Evolutionary conservation across 2,888 invertebrate genomes (phyloP), one percentile per base, ranked within the genome.

Genomic region (Dynastes grantii): DNA sequence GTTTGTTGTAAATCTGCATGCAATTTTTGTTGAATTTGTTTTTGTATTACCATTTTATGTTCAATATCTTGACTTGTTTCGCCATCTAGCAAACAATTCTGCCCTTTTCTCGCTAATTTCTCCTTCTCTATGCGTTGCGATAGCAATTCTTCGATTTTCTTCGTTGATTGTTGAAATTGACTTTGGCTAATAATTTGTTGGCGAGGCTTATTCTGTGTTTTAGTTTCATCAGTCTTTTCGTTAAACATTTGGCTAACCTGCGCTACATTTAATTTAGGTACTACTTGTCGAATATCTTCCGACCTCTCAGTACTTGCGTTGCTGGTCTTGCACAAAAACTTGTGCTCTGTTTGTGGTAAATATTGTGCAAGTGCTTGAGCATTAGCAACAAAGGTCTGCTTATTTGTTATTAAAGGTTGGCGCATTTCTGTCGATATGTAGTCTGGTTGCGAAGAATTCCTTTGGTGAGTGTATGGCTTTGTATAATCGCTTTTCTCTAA

Each of bases 1-100:
- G 90, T 90, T 81, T 89, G 88, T 81, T 89, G 88, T 81, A 90
- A 84, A 85, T 90, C 90, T 11, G 89, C 89, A 65, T 90, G 89
- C 63, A 90, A 81, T 82, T 89, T 90, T 78, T 88, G 88, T 79
- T 90, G 89, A 73, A 90, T 86, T 82, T 89, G 89, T 79, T 88
- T 88, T 80, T 89, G 89, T n/a, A 88, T 84, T 78, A 84, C 80
- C 85, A 89, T 85, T 80, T 89, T 88, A 81, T 89, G 87, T 45
- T 89, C 88, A 22, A 86, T 85, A 77, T 89, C 88, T 71, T 85
- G 84, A 63, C 85, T 86, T 55, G 82, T 82, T 75, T 86, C 87
- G 3, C 87, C 88, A 76, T 87, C 88, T 4, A 84, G 76, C 55
- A 85, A 78, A 73, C 86, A 86, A 58, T 83, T 85, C 68, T 83